A percentile compares a stretch with the other conserved stretches of the same genome.
Evolutionary conservation across 2,888 invertebrate genomes (phyloP).

Genomic region (Lepidochitona cinerea): DNA sequence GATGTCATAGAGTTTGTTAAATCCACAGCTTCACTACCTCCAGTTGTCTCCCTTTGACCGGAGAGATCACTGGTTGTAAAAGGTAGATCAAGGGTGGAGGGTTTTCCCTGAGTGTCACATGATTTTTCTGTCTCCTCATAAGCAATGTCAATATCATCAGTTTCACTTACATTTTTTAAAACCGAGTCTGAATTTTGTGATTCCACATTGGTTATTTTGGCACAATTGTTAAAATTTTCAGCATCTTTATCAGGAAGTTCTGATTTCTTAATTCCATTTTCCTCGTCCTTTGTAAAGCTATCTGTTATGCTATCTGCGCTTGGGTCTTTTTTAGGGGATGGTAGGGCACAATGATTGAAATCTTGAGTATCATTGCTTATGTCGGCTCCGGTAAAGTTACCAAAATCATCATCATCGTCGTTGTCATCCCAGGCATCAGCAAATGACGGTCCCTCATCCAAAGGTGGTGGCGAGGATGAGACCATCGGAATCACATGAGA

Average conservation of each 20-base stretch:
- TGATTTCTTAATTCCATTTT: not conserved
- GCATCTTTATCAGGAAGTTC: not conserved
- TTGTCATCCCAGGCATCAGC: constrained; percentile 40
- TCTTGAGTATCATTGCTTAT: not conserved
- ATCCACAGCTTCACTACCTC: not conserved
- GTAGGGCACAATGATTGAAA: not conserved
- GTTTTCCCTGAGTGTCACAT: not conserved
- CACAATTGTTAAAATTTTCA: not conserved
- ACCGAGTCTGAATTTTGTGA: not conserved
- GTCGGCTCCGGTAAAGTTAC: constrained; percentile 37
- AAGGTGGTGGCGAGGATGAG: constrained; percentile 57
- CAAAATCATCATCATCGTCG: constrained; percentile 56
- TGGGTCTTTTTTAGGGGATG: not conserved
- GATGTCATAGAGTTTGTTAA: too few species aligned
- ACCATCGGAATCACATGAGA: constrained; percentile 59
- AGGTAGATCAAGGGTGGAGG: not conserved
- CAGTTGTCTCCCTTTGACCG: not conserved
- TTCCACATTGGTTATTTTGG: not conserved
- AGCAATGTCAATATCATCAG: too few species aligned
- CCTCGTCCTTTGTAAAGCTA: too few species aligned
- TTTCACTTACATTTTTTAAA: not conserved
- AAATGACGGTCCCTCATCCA: constrained; percentile 28
- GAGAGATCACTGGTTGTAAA: not conserved
- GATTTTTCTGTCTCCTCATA: too few species aligned
- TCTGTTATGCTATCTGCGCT: too few species aligned